A percentile compares a stretch with the other conserved stretches of the same genome.
Conservation (phyloP, 2,888 invertebrate species). For the Acanthosepion esculentum region DNA sequence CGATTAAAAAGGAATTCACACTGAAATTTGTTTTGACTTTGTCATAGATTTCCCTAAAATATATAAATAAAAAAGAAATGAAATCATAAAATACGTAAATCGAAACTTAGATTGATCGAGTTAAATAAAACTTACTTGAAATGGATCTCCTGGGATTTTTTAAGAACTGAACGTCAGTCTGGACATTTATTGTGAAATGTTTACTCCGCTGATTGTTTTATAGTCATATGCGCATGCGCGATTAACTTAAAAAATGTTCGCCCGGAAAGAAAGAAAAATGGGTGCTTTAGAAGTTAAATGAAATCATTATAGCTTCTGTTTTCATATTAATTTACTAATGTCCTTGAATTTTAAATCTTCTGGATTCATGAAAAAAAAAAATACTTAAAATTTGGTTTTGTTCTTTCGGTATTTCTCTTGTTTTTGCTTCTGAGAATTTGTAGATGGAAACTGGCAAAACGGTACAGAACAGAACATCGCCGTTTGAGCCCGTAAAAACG, state of each 20-base stretch:
- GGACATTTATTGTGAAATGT: neutral
- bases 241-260: neutral
- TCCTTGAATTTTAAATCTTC: neutral
- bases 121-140: neutral
- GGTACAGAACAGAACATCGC: neutral
- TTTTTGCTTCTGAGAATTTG: neutral
- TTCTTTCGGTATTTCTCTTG: neutral
- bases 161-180: neutral
- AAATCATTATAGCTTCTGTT: neutral
- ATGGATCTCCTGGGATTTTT: neutral
- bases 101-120: neutral
- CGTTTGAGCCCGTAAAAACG: neutral
- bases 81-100: neutral
- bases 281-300: neutral
- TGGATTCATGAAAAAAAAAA: neutral
- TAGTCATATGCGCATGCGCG: neutral
- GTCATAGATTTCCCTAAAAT: too few relatives aligned
- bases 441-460: neutral
- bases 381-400: neutral
- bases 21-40: too few relatives aligned
- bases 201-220: neutral
- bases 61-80: too few relatives aligned
- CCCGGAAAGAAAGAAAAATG: neutral
- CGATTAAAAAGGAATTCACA: too few relatives aligned
- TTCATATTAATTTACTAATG: neutral